These are phyloP conservation scores for Hemistola chrysoprasaria DNA, from an alignment of 2,888 invertebrate species.

Conservation along the genomic window DNA sequence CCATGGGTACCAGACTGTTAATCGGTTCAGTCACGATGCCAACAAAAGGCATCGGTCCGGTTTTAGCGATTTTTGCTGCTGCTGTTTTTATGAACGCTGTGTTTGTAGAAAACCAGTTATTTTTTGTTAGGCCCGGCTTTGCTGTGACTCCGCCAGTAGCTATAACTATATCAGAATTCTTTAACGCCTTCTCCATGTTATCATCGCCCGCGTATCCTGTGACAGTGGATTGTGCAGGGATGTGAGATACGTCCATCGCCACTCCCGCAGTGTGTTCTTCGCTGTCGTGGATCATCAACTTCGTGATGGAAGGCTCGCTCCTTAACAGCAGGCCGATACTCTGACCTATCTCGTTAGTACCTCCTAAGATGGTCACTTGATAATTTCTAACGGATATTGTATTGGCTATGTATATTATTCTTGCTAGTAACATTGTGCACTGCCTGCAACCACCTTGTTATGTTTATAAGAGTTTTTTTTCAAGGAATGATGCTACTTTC, in stretches of 20 bases:
- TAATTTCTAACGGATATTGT: slow-evolving; percentile 33
- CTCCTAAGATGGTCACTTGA: slow-evolving; percentile 65
- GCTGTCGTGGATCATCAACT: slow-evolving; percentile 82
- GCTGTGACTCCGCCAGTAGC: slow-evolving; percentile 84
- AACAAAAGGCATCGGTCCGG: slow-evolving; percentile 58
- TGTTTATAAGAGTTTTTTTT: not conserved
- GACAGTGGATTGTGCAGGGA: slow-evolving; percentile 57
- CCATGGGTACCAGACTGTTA: slow-evolving; percentile 68
- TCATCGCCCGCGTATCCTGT: slow-evolving; percentile 53
- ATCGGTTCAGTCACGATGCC: slow-evolving; percentile 72
- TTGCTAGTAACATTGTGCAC: slow-evolving; percentile 25
- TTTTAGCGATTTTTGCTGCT: slow-evolving; percentile 47
- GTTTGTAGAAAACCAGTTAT: slow-evolving; percentile 81
- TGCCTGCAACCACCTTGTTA: no score
- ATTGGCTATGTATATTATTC: slow-evolving; percentile 20
- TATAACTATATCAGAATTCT: slow-evolving; percentile 84
- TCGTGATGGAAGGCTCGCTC: slow-evolving; percentile 79
- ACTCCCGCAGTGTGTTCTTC: slow-evolving; percentile 59
- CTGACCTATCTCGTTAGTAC: slow-evolving; percentile 76
- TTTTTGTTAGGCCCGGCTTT: slow-evolving; percentile 82
- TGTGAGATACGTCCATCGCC: slow-evolving; percentile 68
- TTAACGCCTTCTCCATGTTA: slow-evolving; percentile 57
- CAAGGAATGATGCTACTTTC: no score
- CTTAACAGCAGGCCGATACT: slow-evolving; percentile 81
- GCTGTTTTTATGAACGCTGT: slow-evolving; percentile 57